phyloP scores from a whole-genome alignment of 2,113 vertebrate genomes.

The Echinops telfairi region DNA sequence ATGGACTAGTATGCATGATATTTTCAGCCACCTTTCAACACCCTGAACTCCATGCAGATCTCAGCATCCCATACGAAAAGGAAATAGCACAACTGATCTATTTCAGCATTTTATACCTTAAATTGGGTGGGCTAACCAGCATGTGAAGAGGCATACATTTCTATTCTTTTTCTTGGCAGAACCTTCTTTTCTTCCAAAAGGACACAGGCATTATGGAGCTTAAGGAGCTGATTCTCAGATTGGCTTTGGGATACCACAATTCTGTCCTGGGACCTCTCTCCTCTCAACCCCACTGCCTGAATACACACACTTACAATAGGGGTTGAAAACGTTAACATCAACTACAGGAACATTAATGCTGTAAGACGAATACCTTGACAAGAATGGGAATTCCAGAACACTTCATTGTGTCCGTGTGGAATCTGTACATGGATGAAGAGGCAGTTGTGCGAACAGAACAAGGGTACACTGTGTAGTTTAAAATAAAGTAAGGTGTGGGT shows the following conservation, averaged over 20 bases:
- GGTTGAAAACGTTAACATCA: background rate
- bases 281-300: background rate
- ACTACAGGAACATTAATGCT: background rate
- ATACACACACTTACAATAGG: background rate
- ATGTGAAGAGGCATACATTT: background rate
- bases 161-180: background rate
- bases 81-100: no score
- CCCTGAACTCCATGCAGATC: background rate
- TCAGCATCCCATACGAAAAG: background rate
- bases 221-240: background rate
- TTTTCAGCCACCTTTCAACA: background rate
- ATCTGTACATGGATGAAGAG: no score
- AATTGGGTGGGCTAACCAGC: background rate
- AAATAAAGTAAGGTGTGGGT: no score
- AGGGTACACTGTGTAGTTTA: no score
- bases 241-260: background rate
- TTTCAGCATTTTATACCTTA: background rate
- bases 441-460: no score
- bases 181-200: conserved; percentile 3
- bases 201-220: background rate
- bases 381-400: no score
- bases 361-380: background rate
- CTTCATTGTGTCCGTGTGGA: no score
- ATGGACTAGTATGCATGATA: background rate
- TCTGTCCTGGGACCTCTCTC: background rate